Evolutionary conservation across 2,888 invertebrate species (phyloP), one percentile per base, ranked within the genome.

Genomic region (Rotaria sp.): DNA sequence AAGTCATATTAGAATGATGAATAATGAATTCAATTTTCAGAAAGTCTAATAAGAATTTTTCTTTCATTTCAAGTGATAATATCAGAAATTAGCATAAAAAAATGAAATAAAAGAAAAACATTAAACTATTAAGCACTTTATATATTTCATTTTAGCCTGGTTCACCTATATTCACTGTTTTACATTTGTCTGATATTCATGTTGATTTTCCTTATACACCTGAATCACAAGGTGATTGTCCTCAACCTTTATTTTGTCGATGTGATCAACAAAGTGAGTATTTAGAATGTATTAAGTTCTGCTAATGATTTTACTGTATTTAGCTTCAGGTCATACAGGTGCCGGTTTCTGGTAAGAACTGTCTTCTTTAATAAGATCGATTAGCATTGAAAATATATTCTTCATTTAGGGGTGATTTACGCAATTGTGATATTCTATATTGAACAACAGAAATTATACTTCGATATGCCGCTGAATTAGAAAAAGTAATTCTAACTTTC

Each of bases 401-500:
- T 59, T 30, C 0, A 75, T 80, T 11, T 45, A 80, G 97, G 96
- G 97, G 97, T 24, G 96, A 96, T 90, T 96, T 96, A 90, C 93
- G 96, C 88, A 95, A 95, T 90, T 98, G 97, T 90, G 97, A 98
- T 91, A 95, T 96, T 0, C 97, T 97, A 0, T 94, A 95, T 90
- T 93, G 95, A 87, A 96, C 96, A 0, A 94, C 97, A 41, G 96
- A 97, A 89, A 94, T 96, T 89, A 95, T 97, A 94, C 92, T 98
- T 87, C 91, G 93, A 26, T 93, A 94, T 86, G 93, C 92, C 18
- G 88, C 88, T 67, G 87, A 88, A n/a, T 89, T 88, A 48, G 88
- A 90, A 84, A 87, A 88, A 87, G 90, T 89, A 74, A 52, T 24
- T 24, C 2, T 21, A 24, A 52, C 3, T 41, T 41, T 41, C 2